These are phyloP conservation scores for Pelodiscus sinensis DNA, from an alignment of 2,113 vertebrate species.

Conservation along the genomic window DNA sequence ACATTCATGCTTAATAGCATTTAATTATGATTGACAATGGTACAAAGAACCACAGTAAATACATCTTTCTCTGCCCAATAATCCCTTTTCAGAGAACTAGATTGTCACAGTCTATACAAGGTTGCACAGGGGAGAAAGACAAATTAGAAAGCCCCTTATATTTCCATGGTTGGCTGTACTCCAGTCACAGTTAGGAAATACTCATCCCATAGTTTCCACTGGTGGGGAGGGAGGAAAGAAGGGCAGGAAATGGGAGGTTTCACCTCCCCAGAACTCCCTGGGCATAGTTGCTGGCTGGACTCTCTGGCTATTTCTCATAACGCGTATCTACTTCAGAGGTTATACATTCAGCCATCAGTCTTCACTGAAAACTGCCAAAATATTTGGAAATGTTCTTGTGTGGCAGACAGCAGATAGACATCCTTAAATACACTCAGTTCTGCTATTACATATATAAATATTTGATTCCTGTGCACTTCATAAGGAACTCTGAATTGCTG, in stretches of 20 bases:
- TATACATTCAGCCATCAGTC: background rate
- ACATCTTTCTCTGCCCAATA: background rate
- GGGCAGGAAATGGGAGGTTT: background rate
- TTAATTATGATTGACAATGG: background rate
- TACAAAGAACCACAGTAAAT: background rate
- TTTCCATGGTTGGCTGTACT: background rate
- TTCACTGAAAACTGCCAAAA: slow-evolving; percentile 9
- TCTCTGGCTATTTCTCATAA: background rate
- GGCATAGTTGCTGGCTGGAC: background rate
- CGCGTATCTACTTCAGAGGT: background rate
- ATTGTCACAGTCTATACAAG: background rate
- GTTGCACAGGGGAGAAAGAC: background rate
- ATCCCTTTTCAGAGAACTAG: background rate
- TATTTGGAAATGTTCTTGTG: background rate
- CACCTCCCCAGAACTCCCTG: background rate
- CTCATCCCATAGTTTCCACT: background rate
- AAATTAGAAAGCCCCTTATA: background rate
- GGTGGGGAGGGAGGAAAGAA: background rate
- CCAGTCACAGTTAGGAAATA: background rate
- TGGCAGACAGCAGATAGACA: background rate
- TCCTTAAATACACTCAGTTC: background rate
- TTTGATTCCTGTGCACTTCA: background rate
- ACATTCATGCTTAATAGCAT: background rate
- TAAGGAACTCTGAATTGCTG: background rate
- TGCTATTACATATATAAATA: background rate